Conservation (phyloP, 2,797 vertebrate species). For the Parotocinclus haroldoi region DNA sequence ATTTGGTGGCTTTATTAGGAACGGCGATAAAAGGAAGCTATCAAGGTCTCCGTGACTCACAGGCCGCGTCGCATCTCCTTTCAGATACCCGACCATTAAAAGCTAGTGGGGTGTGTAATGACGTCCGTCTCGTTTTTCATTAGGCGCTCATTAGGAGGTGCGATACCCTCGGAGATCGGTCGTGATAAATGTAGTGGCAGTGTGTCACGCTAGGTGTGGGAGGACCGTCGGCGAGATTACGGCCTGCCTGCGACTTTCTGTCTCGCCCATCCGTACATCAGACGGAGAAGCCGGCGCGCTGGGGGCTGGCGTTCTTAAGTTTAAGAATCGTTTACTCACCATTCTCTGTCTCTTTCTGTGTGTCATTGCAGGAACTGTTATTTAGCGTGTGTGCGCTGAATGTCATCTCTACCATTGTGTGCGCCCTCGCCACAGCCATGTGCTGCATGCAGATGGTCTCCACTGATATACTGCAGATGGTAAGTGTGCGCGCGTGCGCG, state of each 20-base stretch:
- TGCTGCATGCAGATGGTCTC: constrained; percentile 99
- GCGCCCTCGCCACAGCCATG: constrained; percentile 95
- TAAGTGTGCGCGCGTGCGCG: constrained; percentile 70
- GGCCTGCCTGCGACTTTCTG: neutral
- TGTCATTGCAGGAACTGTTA: constrained; percentile 83
- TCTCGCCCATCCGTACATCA: neutral
- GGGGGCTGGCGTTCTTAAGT: too few relatives aligned
- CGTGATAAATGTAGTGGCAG: neutral
- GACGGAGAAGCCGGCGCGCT: neutral
- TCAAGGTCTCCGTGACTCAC: too few relatives aligned
- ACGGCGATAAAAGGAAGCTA: too few relatives aligned
- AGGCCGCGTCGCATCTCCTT: neutral
- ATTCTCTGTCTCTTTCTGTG: neutral
- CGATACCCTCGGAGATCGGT: neutral
- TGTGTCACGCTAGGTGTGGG: neutral
- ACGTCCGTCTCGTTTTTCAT: constrained; percentile 17
- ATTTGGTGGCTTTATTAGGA: too few relatives aligned
- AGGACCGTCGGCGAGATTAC: neutral
- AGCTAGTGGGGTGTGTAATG: constrained; percentile 8
- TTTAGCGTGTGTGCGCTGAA: constrained; percentile 98
- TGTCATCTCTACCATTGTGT: constrained; percentile 97
- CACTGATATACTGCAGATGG: constrained; percentile 94
- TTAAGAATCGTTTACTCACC: too few relatives aligned
- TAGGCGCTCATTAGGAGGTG: constrained; percentile 16
- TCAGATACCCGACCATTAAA: constrained; percentile 6